phyloP scores from a whole-genome alignment of 2,797 vertebrate genomes.

The Pipistrellus pygmaeus region DNA sequence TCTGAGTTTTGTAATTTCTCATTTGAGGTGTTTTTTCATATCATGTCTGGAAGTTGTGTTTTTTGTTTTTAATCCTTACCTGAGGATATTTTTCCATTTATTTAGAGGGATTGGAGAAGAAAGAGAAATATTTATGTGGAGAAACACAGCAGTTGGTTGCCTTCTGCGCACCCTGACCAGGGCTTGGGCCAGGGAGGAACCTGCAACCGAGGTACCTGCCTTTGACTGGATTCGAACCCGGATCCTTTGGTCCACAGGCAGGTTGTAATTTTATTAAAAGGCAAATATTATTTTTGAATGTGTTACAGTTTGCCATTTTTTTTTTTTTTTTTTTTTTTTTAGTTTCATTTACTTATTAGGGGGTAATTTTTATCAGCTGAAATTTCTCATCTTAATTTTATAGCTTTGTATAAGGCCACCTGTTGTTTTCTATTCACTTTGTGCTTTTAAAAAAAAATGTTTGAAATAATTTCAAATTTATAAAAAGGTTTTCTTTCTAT shows the following conservation, averaged over 20 bases:
- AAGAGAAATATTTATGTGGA: too few relatives aligned
- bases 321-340: not conserved
- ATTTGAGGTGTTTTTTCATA: not conserved
- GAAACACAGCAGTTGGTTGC: too few relatives aligned
- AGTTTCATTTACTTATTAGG: not conserved
- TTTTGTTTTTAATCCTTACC: too few relatives aligned
- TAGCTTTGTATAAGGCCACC: not conserved
- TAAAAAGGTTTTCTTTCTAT: not conserved
- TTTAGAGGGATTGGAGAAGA: too few relatives aligned
- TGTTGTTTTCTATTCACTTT: not conserved
- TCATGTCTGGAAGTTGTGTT: not conserved
- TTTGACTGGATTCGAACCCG: too few relatives aligned
- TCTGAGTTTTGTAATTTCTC: constrained; percentile 31
- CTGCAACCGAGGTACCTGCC: too few relatives aligned
- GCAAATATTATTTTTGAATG: not conserved
- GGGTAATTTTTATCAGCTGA: constrained; percentile 4
- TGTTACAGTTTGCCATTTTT: not conserved
- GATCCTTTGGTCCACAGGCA: too few relatives aligned
- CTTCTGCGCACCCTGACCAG: too few relatives aligned
- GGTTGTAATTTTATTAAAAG: not conserved
- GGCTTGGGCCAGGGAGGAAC: too few relatives aligned
- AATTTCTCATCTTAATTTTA: not conserved
- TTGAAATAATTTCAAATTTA: constrained; percentile 37
- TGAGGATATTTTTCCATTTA: too few relatives aligned
- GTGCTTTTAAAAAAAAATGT: not conserved